Conservation (phyloP, 1,140 invertebrate genomes). For the Cotesia chilonis region DNA sequence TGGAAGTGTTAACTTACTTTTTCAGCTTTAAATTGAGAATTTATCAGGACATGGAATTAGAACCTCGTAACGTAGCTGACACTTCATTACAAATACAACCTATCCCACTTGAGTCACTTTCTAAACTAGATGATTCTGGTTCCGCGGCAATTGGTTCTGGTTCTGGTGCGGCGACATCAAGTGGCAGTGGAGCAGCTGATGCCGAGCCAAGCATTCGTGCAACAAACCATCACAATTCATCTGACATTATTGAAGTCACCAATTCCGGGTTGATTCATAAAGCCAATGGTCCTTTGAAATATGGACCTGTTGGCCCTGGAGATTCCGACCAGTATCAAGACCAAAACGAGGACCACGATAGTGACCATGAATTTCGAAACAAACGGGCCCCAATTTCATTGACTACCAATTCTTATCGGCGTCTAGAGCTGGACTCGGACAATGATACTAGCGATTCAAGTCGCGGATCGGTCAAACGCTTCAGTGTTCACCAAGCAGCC, state of each 20-base stretch:
- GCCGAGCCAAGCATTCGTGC: background rate
- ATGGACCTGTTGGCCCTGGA: constrained; percentile 49
- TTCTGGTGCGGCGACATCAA: background rate
- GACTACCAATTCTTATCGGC: constrained; percentile 51
- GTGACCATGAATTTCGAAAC: constrained; percentile 43
- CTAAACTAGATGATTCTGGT: background rate
- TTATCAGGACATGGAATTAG: constrained; percentile 42
- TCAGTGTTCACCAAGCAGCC: constrained; percentile 35
- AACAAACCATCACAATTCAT: background rate
- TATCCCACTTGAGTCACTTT: background rate
- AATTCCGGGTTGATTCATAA: background rate
- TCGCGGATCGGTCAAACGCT: constrained; percentile 47
- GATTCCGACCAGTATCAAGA: constrained; percentile 31
- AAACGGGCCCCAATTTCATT: constrained; percentile 32
- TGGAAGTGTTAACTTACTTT: constrained; percentile 50
- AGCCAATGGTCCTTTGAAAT: constrained; percentile 39
- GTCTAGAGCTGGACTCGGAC: constrained; percentile 58
- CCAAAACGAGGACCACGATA: constrained; percentile 40
- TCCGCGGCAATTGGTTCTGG: background rate
- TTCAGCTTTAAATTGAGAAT: constrained; percentile 49
- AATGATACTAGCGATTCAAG: constrained; percentile 52
- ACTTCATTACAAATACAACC: constrained; percentile 39
- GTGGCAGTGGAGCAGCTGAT: no score
- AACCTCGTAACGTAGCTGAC: constrained; percentile 31
- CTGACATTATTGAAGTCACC: background rate